These are phyloP conservation scores for Papilio polyxenes DNA, from an alignment of 1,140 invertebrate species.

Conservation along the genomic window DNA sequence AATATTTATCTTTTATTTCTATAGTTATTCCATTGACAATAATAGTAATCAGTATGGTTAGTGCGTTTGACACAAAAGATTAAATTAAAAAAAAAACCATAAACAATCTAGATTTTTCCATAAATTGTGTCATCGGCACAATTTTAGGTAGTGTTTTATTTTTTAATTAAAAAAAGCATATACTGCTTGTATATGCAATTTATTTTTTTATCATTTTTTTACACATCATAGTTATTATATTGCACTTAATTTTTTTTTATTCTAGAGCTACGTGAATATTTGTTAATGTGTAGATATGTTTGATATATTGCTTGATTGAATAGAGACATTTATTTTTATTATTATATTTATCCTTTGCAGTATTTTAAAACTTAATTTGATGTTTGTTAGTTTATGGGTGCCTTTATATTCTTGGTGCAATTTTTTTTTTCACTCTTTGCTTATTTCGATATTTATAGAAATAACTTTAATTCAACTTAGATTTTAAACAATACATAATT, in stretches of 20 bases:
- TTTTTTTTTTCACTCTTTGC: slow-evolving; percentile 6
- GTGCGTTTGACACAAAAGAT: slow-evolving; percentile 31
- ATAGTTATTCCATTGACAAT: slow-evolving; percentile 37
- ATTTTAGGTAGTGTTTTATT: background rate
- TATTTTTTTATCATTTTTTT: slow-evolving; percentile 37
- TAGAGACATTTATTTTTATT: slow-evolving; percentile 35
- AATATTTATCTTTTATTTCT: background rate
- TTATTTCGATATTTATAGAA: background rate
- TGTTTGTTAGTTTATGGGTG: slow-evolving; percentile 30
- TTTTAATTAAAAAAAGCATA: slow-evolving; percentile 33
- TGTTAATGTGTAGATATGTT: slow-evolving; percentile 31
- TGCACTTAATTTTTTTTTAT: slow-evolving; percentile 36
- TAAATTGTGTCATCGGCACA: slow-evolving; percentile 29
- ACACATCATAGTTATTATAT: slow-evolving; percentile 35
- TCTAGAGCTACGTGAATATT: slow-evolving; percentile 30
- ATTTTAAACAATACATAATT: background rate
- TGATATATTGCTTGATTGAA: slow-evolving; percentile 35
- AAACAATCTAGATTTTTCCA: background rate
- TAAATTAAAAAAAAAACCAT: slow-evolving; percentile 19
- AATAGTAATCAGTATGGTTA: slow-evolving; percentile 17
- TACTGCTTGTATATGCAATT: slow-evolving; percentile 26
- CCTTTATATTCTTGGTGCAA: slow-evolving; percentile 31
- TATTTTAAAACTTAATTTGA: slow-evolving; percentile 20
- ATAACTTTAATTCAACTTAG: background rate
- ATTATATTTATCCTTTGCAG: slow-evolving; percentile 19